These are phyloP conservation scores for Papilio gigon DNA, from an alignment of 2,888 invertebrate species.

Conservation along the genomic window DNA sequence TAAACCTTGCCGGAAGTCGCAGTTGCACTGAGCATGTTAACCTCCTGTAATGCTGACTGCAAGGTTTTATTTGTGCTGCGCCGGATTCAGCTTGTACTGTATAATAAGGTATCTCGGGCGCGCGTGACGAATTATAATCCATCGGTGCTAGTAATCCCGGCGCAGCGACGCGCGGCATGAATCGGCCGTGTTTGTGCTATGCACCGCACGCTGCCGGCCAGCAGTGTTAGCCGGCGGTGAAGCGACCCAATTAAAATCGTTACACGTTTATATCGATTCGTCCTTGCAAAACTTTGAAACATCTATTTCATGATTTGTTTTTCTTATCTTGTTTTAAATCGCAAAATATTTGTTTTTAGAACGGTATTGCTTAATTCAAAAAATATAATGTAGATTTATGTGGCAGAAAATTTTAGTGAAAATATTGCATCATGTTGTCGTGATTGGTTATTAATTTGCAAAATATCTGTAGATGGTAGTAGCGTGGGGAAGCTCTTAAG, in stretches of 20 bases:
- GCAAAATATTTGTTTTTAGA: neutral
- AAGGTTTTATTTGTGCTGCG: slow-evolving; percentile 43
- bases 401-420: neutral
- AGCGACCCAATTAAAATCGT: slow-evolving; percentile 34
- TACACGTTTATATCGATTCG: slow-evolving; percentile 26
- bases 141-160: slow-evolving; percentile 59
- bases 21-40: too few species aligned
- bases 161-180: slow-evolving; percentile 55
- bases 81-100: slow-evolving; percentile 44
- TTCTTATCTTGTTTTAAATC: neutral
- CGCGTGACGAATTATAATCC: slow-evolving; percentile 71
- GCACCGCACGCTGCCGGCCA: slow-evolving; percentile 31
- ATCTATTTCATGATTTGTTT: too few species aligned
- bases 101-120: slow-evolving; percentile 57
- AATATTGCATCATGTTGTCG: slow-evolving; percentile 46
- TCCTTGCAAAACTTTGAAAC: neutral
- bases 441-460: slow-evolving; percentile 73
- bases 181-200: slow-evolving; percentile 49
- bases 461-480: slow-evolving; percentile 61
- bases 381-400: neutral
- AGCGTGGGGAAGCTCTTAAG: slow-evolving; percentile 66
- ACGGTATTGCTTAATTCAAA: neutral
- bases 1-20: too few species aligned
- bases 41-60: neutral
- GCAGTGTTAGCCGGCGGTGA: slow-evolving; percentile 35